These are phyloP conservation scores for Aplysina aerophoba DNA, from an alignment of 37 sponge, comb jelly and placozoan genomes.

Conservation along the genomic window DNA sequence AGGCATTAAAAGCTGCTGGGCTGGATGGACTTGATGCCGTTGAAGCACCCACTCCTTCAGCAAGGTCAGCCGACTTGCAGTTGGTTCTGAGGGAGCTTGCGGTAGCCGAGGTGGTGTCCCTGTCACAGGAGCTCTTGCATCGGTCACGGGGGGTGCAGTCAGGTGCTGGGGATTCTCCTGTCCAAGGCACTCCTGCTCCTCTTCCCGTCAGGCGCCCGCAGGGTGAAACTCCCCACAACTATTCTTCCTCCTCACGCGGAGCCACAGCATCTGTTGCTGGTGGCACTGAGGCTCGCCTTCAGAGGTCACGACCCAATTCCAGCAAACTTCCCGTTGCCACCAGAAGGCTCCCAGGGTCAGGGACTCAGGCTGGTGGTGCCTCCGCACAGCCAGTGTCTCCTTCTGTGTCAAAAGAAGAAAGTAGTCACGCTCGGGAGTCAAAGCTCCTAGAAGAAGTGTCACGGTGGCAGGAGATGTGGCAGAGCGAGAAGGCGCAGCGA, in stretches of 20 bases:
- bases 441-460: conserved; percentile 10
- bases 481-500: conserved; percentile 33
- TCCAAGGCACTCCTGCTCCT: too few relatives aligned
- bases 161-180: too few relatives aligned
- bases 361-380: neutral
- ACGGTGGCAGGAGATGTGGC: conserved; percentile 5
- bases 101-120: conserved; percentile 1
- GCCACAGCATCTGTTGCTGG: neutral
- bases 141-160: neutral
- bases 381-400: too few relatives aligned
- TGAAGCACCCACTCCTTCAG: neutral
- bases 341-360: neutral
- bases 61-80: neutral
- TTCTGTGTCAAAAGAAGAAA: neutral
- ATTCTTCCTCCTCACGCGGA: neutral
- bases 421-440: neutral
- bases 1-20: conserved; percentile 65
- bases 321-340: neutral
- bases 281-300: neutral
- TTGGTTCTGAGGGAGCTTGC: conserved; percentile 8
- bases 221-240: too few relatives aligned
- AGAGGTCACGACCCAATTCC: neutral
- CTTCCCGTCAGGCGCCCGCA: too few relatives aligned
- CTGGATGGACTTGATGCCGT: conserved; percentile 27
- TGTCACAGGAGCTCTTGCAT: neutral